phyloP scores from a whole-genome alignment of 2,113 vertebrate genomes.

The Chinchilla lanigera region DNA sequence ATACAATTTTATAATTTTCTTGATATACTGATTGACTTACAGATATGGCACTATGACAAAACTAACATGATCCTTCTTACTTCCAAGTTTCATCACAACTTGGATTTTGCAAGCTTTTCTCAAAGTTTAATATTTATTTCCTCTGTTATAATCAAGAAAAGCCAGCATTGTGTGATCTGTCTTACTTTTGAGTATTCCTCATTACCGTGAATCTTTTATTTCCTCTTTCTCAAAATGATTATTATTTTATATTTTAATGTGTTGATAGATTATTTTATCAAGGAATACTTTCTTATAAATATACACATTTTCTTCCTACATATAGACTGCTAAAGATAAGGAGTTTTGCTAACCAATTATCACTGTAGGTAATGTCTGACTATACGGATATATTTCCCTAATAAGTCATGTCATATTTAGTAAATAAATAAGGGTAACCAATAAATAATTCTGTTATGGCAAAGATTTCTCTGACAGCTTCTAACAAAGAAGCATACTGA shows the following conservation, averaged over 20 bases:
- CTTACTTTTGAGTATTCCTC: neutral
- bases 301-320: neutral
- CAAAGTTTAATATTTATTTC: neutral
- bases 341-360: neutral
- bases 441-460: neutral
- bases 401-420: neutral
- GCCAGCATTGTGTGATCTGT: neutral
- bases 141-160: neutral
- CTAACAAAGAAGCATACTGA: no score
- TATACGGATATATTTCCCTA: neutral
- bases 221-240: neutral
- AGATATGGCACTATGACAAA: neutral
- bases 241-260: neutral
- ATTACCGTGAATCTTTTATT: neutral
- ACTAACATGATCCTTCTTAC: neutral
- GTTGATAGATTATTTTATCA: neutral
- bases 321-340: neutral
- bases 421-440: neutral
- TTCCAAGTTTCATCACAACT: neutral
- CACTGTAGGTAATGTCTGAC: neutral
- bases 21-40: neutral
- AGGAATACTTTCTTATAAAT: neutral
- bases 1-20: neutral
- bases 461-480: neutral
- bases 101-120: neutral